Percentiles rank a stretch among this genome's conserved stretches.
phyloP scores from a whole-genome alignment of 2,797 vertebrate species.

The Antrozous pallidus region DNA sequence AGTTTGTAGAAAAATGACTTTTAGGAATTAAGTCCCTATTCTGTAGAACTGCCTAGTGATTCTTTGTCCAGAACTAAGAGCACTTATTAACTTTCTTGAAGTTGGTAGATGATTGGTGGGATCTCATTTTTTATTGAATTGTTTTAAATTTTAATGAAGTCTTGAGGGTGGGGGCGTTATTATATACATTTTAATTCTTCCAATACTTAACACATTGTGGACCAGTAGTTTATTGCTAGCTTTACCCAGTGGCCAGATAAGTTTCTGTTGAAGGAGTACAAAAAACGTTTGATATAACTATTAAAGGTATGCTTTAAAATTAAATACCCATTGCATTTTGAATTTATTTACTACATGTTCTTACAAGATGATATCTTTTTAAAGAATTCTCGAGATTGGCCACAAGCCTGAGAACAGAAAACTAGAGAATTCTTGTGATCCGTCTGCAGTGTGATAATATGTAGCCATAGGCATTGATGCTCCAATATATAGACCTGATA shows the following conservation, averaged over 20 bases:
- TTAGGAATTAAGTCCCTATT: background rate
- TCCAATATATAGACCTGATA: background rate
- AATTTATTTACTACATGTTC: no score
- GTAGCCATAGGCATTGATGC: background rate
- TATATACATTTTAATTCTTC: background rate
- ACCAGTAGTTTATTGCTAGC: no score
- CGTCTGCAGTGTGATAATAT: no score
- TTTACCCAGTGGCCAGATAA: no score
- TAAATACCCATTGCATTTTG: no score
- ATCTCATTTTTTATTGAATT: background rate
- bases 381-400: no score
- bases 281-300: no score
- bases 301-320: no score
- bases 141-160: slow-evolving; percentile 4
- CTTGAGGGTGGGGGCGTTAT: background rate
- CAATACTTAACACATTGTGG: background rate
- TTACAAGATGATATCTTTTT: no score
- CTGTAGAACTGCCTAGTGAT: background rate
- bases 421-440: no score
- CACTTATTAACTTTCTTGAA: background rate
- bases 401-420: no score
- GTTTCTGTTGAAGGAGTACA: no score
- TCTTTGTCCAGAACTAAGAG: background rate
- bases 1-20: background rate
- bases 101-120: background rate